These are phyloP conservation scores for Drosophila aff. DNA, from an alignment of 1,140 invertebrate genomes.

Conservation along the genomic window DNA sequence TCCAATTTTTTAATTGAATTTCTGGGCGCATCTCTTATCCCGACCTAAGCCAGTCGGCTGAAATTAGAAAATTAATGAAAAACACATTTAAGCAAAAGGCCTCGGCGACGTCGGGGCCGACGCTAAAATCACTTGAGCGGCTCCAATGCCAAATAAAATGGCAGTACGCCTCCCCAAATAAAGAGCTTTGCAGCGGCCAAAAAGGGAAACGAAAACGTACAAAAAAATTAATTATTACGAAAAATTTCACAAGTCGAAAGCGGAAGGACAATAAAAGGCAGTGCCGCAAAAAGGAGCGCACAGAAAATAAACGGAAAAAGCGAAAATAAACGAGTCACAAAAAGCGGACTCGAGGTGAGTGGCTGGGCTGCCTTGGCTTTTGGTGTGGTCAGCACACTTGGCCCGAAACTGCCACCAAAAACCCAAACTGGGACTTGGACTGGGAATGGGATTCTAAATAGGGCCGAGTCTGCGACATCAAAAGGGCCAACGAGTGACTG, in stretches of 20 bases:
- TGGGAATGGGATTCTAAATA: conserved; percentile 1
- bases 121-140: conserved; percentile 69
- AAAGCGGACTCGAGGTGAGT: conserved; percentile 51
- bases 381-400: conserved; percentile 68
- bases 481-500: conserved; percentile 31
- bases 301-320: conserved; percentile 36
- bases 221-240: conserved; percentile 82
- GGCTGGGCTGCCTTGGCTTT: conserved; percentile 58
- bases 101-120: conserved; percentile 19
- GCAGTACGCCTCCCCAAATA: conserved; percentile 10
- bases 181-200: conserved; percentile 31
- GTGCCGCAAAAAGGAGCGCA: conserved; percentile 51
- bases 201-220: conserved; percentile 33
- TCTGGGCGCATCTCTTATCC: conserved; percentile 41
- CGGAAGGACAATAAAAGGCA: conserved; percentile 77
- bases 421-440: background rate
- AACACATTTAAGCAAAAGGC: conserved; percentile 60
- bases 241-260: conserved; percentile 75
- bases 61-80: conserved; percentile 77
- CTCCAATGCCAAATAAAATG: conserved; percentile 48
- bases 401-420: conserved; percentile 8
- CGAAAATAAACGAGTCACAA: conserved; percentile 59
- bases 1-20: conserved; percentile 63
- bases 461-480: conserved; percentile 15
- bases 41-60: conserved; percentile 65